Percentiles rank a stretch among this genome's conserved stretches.
Evolutionary conservation across 2,888 invertebrate genomes (phyloP).

Genomic region (Cerastis rubricosa): DNA sequence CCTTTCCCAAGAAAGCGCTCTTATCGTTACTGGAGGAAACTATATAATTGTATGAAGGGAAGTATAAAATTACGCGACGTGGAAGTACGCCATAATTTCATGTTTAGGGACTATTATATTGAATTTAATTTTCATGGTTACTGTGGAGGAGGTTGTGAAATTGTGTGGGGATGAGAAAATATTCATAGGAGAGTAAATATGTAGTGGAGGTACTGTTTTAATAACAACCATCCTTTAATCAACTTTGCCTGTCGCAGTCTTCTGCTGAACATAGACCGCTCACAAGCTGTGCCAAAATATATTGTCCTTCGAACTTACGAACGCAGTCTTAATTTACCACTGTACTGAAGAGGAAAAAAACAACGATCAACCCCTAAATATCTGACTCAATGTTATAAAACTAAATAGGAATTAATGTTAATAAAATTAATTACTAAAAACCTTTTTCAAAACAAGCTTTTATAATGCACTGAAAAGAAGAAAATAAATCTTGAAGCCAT

Average conservation of each 20-base stretch:
- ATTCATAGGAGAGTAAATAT: not conserved
- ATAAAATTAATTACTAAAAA: too few relatives aligned
- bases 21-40: conserved; percentile 59
- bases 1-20: conserved; percentile 58
- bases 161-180: not conserved
- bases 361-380: not conserved
- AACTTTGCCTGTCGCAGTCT: not conserved
- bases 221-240: not conserved
- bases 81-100: conserved; percentile 51
- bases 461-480: too few relatives aligned
- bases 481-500: too few relatives aligned
- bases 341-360: too few relatives aligned
- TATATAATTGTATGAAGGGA: conserved; percentile 58
- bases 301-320: not conserved
- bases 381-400: too few relatives aligned
- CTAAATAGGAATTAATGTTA: too few relatives aligned
- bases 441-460: too few relatives aligned
- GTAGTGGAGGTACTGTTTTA: not conserved
- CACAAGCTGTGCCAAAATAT: not conserved
- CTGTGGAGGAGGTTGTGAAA: not conserved
- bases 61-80: conserved; percentile 58
- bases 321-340: not conserved
- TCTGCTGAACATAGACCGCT: not conserved
- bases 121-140: conserved; percentile 53
- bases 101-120: conserved; percentile 53